phyloP scores from a whole-genome alignment of 2,888 invertebrate species.

The Andrena trimmerana region DNA sequence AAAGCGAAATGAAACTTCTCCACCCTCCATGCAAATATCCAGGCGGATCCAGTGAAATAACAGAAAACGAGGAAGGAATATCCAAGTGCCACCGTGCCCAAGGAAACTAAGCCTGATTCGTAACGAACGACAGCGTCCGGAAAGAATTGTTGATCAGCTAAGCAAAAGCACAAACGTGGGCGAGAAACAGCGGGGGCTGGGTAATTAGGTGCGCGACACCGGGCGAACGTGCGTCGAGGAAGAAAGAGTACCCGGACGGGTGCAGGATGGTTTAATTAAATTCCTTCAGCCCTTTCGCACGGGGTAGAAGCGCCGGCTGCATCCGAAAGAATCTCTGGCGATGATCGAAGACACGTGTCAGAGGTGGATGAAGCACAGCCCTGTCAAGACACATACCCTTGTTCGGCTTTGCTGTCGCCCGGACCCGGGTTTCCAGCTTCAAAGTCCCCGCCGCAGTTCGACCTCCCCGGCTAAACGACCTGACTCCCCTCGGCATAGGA shows the following conservation, averaged over 20 bases:
- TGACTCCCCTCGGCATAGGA: constrained; percentile 16
- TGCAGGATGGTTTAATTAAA: constrained; percentile 54
- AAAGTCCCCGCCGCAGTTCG: constrained; percentile 48
- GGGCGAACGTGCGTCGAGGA: constrained; percentile 16
- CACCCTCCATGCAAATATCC: too few relatives aligned
- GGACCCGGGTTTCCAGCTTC: constrained; percentile 31
- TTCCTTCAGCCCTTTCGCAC: constrained; percentile 21
- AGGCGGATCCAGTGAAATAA: too few relatives aligned
- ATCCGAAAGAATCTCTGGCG: background rate
- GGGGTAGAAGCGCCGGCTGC: background rate
- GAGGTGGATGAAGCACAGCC: constrained; percentile 67
- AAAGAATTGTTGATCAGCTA: constrained; percentile 14
- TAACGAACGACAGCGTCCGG: background rate
- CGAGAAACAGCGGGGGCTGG: background rate
- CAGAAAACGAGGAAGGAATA: background rate
- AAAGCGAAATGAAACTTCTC: too few relatives aligned
- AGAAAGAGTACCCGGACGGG: constrained; percentile 29
- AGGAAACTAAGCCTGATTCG: constrained; percentile 2
- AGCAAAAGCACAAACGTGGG: background rate
- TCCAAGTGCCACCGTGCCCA: background rate
- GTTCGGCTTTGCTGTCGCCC: constrained; percentile 46
- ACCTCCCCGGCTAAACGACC: constrained; percentile 32
- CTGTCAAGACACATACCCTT: constrained; percentile 71
- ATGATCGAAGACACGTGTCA: constrained; percentile 60
- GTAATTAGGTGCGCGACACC: constrained; percentile 43